These are phyloP conservation scores for Griposia aprilina DNA, from an alignment of 2,888 invertebrate genomes.

Conservation along the genomic window DNA sequence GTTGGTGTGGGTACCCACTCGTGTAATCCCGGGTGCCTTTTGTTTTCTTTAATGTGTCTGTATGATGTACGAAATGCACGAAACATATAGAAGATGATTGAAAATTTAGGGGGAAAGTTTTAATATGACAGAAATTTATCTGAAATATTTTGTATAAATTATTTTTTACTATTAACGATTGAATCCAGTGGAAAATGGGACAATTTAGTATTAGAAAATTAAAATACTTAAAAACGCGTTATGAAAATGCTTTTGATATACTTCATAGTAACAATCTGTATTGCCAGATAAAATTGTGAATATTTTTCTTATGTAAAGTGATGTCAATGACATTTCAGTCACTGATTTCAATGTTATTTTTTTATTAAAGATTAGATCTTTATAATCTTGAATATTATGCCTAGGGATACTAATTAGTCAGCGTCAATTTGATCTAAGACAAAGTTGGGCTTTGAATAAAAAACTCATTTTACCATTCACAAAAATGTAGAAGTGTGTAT, in stretches of 20 bases:
- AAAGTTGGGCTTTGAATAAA: constrained; percentile 79
- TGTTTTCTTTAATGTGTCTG: constrained; percentile 91
- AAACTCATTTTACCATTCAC: constrained; percentile 81
- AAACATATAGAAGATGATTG: constrained; percentile 95
- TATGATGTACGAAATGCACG: constrained; percentile 97
- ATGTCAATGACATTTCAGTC: constrained; percentile 90
- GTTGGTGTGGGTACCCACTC: constrained; percentile 89
- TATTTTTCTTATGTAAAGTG: constrained; percentile 89
- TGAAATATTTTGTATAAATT: constrained; percentile 88
- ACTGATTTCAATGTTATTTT: constrained; percentile 88
- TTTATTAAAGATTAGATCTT: constrained; percentile 88
- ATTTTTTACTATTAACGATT: constrained; percentile 86
- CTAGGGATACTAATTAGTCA: constrained; percentile 84
- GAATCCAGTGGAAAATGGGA: constrained; percentile 88
- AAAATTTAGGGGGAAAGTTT: constrained; percentile 82
- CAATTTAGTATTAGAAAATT: constrained; percentile 88
- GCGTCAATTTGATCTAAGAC: constrained; percentile 80
- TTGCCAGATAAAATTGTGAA: constrained; percentile 91
- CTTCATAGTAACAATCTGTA: constrained; percentile 88
- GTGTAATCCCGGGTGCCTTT: constrained; percentile 90
- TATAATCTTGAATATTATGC: constrained; percentile 86
- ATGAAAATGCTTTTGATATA: constrained; percentile 86
- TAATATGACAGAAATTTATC: constrained; percentile 82
- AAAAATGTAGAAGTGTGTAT: constrained; percentile 84
- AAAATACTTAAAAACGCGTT: constrained; percentile 79